A percentile compares a stretch with the other conserved stretches of the same genome.
Evolutionary conservation across 2,113 vertebrate genomes (phyloP).

Genomic region (Bungarus multicinctus): DNA sequence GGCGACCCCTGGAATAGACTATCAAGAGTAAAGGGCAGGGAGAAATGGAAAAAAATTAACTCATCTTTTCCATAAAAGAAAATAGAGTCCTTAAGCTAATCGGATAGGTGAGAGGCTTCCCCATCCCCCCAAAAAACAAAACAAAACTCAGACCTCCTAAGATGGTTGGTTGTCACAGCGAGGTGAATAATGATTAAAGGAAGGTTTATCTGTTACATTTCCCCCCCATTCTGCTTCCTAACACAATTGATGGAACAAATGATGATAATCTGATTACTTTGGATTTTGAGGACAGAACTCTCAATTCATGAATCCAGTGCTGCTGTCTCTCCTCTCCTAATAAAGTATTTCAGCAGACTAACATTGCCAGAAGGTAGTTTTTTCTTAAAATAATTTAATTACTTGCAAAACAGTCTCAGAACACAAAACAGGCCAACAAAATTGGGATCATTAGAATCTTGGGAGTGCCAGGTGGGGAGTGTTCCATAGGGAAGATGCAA

Average conservation of each 20-base stretch:
- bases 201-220: background rate
- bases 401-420: background rate
- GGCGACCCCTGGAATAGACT: background rate
- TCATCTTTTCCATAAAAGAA: background rate
- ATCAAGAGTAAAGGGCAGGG: background rate
- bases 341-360: background rate
- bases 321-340: background rate
- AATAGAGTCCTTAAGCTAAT: background rate
- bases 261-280: background rate
- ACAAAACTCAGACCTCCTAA: background rate
- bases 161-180: background rate
- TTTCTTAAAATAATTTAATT: background rate
- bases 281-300: background rate
- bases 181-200: background rate
- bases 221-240: background rate
- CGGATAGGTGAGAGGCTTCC: background rate
- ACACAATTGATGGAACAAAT: background rate
- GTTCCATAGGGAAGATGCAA: background rate
- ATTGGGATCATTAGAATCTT: background rate
- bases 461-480: background rate
- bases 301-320: background rate
- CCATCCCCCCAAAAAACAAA: too few species aligned
- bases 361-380: background rate
- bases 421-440: background rate
- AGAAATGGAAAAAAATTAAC: background rate